Evolutionary conservation across 2,113 vertebrate species (phyloP), one percentile per base, ranked within the genome.

Genomic region (Pampusana beccarii): DNA sequence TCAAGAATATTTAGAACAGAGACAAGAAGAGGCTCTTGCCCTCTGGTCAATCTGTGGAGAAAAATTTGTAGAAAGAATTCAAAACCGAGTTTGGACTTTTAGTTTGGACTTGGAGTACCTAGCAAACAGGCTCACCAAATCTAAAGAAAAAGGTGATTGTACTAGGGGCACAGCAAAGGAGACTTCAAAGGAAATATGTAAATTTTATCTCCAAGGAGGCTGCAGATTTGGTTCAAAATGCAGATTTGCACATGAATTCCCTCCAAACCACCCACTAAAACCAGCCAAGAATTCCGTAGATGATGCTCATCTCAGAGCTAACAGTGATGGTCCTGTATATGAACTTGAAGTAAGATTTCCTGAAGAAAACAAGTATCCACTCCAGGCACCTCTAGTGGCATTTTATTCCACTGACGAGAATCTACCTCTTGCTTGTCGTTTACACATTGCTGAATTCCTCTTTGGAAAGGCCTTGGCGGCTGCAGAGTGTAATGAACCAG

Each of bases 291-390:
- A 93, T 85, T 95, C 97, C 88, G 98, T 96, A 90, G 99, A 98
- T 70, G 96, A 97, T 64, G 97, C 98, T 74, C 98, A 98, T 81
- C 98, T 98, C 69, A 96, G 88, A 67, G 11, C 73, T 50, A 92
- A 83, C 34, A 78, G 67, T 8, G 93, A 98, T 69, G 57, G 60
- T 73, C 98, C 98, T 7, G 60, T 98, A 53, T 99, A 99, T 80
- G 98, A 99, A 96, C 98, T 99, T 24, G 98, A 99, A 97, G 91
- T 99, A 44, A 99, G 99, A 48, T 99, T 99, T 97, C 98, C 98
- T 73, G 98, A 98, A 69, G 98, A 97, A 71, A 99, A 98, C 97
- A 98, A 98, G 62, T 99, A 99, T 81, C 99, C 99, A 3, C 98
- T 98, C 89, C 98, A 99, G 94, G 98, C 99, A 31, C 99, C 99